Evolutionary conservation across 1,140 invertebrate species (phyloP).

Genomic region (Formica exsecta): DNA sequence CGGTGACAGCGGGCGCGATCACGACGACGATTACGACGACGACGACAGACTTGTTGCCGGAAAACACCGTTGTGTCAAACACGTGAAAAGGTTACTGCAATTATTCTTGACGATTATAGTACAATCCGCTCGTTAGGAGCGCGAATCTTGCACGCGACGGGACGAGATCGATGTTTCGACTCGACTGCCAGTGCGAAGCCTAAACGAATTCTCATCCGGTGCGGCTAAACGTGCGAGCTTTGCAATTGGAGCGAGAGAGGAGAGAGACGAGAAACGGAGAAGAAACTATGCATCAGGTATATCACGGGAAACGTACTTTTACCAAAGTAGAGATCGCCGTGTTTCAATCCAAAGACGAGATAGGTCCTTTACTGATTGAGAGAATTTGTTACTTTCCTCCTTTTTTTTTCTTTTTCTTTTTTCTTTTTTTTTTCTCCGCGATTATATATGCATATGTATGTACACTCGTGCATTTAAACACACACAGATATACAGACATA

Average conservation of each 20-base stretch:
- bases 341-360: slow-evolving; percentile 66
- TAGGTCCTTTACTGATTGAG: slow-evolving; percentile 51
- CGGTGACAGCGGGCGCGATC: neutral
- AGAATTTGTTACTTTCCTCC: slow-evolving; percentile 62
- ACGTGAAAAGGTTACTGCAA: slow-evolving; percentile 70
- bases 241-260: neutral
- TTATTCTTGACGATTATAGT: slow-evolving; percentile 56
- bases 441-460: slow-evolving; percentile 16
- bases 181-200: slow-evolving; percentile 24
- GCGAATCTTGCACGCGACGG: neutral
- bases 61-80: slow-evolving; percentile 57
- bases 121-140: slow-evolving; percentile 64
- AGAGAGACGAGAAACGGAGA: neutral
- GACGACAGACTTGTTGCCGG: slow-evolving; percentile 51
- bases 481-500: slow-evolving; percentile 12
- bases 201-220: slow-evolving; percentile 33
- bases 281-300: slow-evolving; percentile 3
- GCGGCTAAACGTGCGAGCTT: neutral
- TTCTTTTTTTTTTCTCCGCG: neutral
- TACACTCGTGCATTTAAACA: neutral
- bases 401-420: slow-evolving; percentile 53
- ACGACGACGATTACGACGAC: slow-evolving; percentile 24
- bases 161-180: slow-evolving; percentile 5
- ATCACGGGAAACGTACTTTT: slow-evolving; percentile 42
- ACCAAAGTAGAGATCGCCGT: slow-evolving; percentile 58